Evolutionary conservation across 2,888 invertebrate genomes (phyloP).

Genomic region (Vannuccia rotundouncinata): DNA sequence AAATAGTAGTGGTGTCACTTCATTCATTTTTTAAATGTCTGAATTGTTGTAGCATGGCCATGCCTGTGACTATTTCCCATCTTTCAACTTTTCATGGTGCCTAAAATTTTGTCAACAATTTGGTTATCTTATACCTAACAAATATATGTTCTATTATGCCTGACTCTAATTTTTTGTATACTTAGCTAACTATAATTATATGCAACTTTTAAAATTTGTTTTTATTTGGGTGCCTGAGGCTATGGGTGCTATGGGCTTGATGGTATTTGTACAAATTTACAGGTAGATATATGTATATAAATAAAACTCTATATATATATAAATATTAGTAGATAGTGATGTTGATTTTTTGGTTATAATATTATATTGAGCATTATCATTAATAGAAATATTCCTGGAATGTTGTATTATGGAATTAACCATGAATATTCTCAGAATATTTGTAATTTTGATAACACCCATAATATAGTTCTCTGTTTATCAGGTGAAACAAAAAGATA

Average conservation of each 20-base stretch:
- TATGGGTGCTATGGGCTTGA: too few relatives aligned
- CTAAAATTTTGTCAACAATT: too few relatives aligned
- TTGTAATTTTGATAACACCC: not conserved
- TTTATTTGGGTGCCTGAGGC: too few relatives aligned
- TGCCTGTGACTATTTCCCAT: too few relatives aligned
- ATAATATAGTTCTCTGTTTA: not conserved
- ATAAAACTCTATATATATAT: not conserved
- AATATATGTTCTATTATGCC: too few relatives aligned
- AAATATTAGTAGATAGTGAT: not conserved
- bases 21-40: not conserved
- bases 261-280: not conserved
- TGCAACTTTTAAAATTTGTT: too few relatives aligned
- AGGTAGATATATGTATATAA: not conserved
- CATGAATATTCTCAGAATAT: not conserved
- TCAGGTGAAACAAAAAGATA: too few relatives aligned
- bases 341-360: not conserved
- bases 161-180: too few relatives aligned
- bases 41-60: conserved; percentile 2
- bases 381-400: not conserved
- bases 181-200: too few relatives aligned
- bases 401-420: not conserved
- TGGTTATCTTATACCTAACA: too few relatives aligned
- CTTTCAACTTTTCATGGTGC: too few relatives aligned
- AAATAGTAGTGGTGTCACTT: not conserved
- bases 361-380: not conserved